phyloP scores from a whole-genome alignment of 37 sponge, comb jelly and placozoan species.

The Eunapius fragilis region DNA sequence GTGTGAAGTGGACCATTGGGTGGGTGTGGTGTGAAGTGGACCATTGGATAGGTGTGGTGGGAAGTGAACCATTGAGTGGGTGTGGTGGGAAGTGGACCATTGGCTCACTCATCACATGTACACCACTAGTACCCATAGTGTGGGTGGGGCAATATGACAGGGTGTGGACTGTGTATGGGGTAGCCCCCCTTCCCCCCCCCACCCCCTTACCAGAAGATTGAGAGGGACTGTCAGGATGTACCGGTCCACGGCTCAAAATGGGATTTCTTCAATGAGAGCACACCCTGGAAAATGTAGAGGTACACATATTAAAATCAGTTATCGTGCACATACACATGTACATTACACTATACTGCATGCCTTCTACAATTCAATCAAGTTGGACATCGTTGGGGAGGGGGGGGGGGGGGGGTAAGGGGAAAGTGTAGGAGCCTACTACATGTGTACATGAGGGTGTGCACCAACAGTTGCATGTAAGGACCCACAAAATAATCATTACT shows the following conservation, averaged over 20 bases:
- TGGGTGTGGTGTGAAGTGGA: not conserved
- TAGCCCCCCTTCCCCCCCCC: not conserved
- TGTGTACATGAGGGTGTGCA: no score
- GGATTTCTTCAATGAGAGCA: constrained; percentile 80
- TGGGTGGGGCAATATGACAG: not conserved
- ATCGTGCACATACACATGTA: no score
- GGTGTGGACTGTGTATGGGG: not conserved
- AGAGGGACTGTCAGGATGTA: constrained; percentile 83
- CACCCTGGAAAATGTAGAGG: constrained; percentile 57
- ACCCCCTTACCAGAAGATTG: constrained; percentile 47
- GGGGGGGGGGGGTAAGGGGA: no score
- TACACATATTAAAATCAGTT: no score
- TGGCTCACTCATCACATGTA: constrained; percentile 1
- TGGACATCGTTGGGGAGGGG: no score
- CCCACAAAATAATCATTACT: no score
- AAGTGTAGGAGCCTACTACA: no score
- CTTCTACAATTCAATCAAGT: no score
- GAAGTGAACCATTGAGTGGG: not conserved
- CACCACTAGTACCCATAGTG: not conserved
- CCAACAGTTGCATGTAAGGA: no score
- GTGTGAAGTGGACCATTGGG: not conserved
- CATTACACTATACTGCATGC: no score
- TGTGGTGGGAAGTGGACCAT: constrained; percentile 44
- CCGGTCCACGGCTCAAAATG: constrained; percentile 89
- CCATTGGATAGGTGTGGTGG: not conserved